Evolutionary conservation across 2,888 invertebrate species (phyloP).

Genomic region (Molanna angustata): DNA sequence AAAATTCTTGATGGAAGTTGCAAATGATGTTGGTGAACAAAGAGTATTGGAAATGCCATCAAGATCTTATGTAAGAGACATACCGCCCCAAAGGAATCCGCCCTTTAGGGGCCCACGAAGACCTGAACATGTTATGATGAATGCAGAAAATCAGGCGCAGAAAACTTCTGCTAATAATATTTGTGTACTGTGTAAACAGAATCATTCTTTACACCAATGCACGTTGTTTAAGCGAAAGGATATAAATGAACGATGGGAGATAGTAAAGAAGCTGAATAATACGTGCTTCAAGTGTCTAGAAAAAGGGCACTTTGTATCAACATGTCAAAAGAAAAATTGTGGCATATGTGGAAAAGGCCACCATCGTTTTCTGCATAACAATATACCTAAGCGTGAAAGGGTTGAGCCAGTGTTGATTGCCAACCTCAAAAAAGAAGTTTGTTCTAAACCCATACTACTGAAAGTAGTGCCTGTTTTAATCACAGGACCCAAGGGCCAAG

Average conservation of each 20-base stretch:
- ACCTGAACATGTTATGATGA: no score
- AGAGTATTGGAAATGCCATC: no score
- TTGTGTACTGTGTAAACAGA: not conserved
- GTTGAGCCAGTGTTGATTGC: no score
- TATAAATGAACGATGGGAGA: constrained; percentile 29
- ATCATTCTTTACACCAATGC: not conserved
- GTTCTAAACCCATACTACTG: constrained; percentile 21
- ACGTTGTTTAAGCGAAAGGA: not conserved
- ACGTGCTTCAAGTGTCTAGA: constrained; percentile 8
- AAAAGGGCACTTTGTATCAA: not conserved
- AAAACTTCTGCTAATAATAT: not conserved
- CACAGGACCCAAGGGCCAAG: constrained; percentile 31
- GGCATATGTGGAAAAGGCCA: constrained; percentile 26
- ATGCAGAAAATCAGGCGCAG: no score
- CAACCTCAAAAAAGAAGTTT: no score
- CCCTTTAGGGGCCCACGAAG: no score
- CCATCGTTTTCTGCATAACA: constrained; percentile 4
- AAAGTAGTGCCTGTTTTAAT: constrained; percentile 32
- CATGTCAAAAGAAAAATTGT: constrained; percentile 19
- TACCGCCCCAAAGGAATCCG: no score
- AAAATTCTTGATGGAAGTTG: not conserved
- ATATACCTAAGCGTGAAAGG: not conserved
- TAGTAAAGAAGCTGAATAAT: constrained; percentile 27
- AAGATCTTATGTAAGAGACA: no score
- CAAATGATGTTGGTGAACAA: no score